A percentile compares a stretch with the other conserved stretches of the same genome.
Conservation (phyloP, 1,140 invertebrate species). For the Diabrotica undecimpunctata region DNA sequence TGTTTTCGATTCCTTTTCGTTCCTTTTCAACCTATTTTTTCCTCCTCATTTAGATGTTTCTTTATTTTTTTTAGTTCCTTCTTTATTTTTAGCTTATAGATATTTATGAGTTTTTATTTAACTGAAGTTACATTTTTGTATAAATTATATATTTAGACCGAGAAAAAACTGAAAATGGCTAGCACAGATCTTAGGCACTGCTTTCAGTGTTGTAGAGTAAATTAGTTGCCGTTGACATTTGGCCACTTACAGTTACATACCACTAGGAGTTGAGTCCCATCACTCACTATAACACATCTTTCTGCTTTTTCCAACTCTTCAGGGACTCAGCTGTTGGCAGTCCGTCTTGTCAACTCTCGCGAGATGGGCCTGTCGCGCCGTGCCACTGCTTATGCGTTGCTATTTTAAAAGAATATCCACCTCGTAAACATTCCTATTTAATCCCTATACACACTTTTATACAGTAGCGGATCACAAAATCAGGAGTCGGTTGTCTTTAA, state of each 20-base stretch:
- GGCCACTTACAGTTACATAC: not conserved
- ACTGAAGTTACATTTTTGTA: no score
- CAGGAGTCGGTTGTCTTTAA: no score
- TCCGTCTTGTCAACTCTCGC: slow-evolving; percentile 18
- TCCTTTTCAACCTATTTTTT: no score
- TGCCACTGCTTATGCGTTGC: slow-evolving; percentile 8
- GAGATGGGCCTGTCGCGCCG: not conserved
- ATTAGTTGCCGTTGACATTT: not conserved
- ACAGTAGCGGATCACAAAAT: no score
- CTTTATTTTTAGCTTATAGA: no score
- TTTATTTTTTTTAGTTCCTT: no score
- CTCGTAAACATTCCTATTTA: slow-evolving; percentile 21
- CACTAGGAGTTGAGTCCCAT: slow-evolving; percentile 7
- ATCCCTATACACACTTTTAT: slow-evolving; percentile 12
- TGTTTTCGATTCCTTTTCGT: no score
- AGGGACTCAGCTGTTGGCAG: slow-evolving; percentile 25
- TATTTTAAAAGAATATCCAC: slow-evolving; percentile 23
- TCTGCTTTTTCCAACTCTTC: not conserved
- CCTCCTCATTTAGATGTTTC: no score
- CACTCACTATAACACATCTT: not conserved
- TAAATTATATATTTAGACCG: no score
- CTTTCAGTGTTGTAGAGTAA: not conserved
- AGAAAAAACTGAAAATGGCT: no score
- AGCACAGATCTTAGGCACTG: no score
- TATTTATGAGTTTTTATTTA: no score